phyloP scores from a whole-genome alignment of 2,888 invertebrate species.

The Tachystola acroxantha region DNA sequence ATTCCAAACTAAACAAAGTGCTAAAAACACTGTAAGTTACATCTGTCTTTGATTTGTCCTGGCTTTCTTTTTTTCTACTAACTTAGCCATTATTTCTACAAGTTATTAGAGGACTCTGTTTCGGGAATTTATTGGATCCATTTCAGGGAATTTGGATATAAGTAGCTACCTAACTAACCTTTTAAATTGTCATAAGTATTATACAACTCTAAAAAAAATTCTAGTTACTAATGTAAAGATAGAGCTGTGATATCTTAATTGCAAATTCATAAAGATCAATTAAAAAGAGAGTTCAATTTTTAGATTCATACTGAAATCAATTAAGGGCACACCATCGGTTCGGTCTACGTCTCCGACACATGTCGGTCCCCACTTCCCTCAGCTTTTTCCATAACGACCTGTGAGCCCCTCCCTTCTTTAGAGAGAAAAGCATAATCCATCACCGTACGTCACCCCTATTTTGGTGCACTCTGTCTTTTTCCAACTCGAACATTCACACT shows the following conservation, averaged over 20 bases:
- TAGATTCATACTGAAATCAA: slow-evolving; percentile 64
- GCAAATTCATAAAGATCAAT: slow-evolving; percentile 17
- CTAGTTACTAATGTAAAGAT: too few species aligned
- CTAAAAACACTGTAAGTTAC: neutral
- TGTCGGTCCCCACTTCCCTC: slow-evolving; percentile 79
- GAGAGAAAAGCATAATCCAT: slow-evolving; percentile 81
- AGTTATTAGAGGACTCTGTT: too few species aligned
- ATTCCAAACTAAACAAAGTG: slow-evolving; percentile 4
- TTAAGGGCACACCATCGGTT: slow-evolving; percentile 71
- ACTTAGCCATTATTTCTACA: neutral
- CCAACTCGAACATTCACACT: slow-evolving; percentile 43
- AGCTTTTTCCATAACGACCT: slow-evolving; percentile 80
- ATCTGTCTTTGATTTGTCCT: too few species aligned
- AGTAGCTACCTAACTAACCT: too few species aligned
- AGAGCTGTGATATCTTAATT: neutral
- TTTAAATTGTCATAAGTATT: too few species aligned
- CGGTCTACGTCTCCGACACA: slow-evolving; percentile 79
- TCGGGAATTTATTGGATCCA: too few species aligned
- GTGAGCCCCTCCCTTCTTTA: slow-evolving; percentile 79
- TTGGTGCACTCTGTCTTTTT: slow-evolving; percentile 67
- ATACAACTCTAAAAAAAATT: too few species aligned
- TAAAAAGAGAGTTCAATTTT: slow-evolving; percentile 35
- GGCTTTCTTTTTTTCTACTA: too few species aligned
- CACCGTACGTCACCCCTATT: slow-evolving; percentile 81
- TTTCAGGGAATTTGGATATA: too few species aligned